Conservation (phyloP, 2,113 vertebrate species). For the Pterocles gutturalis region DNA sequence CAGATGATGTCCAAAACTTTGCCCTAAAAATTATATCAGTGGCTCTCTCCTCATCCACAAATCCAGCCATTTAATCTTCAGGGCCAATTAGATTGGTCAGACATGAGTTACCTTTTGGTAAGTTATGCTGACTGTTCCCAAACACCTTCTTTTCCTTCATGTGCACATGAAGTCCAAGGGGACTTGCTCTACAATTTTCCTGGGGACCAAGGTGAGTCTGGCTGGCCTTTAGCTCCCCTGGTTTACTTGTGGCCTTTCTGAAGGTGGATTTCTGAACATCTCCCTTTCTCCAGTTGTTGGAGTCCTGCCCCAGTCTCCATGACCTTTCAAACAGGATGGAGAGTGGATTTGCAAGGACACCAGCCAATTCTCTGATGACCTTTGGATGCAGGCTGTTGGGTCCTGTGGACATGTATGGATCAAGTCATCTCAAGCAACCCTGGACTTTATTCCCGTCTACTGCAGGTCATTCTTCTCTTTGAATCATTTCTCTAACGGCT, state of each 20-base stretch:
- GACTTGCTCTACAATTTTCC: not conserved
- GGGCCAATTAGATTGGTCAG: not conserved
- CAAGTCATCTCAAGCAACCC: not conserved
- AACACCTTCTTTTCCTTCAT: not conserved
- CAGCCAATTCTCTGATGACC: not conserved
- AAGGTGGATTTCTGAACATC: not conserved
- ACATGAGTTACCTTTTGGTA: not conserved
- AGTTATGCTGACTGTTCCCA: not conserved
- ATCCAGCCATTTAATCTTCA: not conserved
- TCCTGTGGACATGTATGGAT: not conserved
- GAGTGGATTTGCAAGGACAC: not conserved
- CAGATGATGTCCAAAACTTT: not conserved
- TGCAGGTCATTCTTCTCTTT: not conserved
- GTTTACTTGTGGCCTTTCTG: not conserved
- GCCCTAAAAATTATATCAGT: rapidly evolving
- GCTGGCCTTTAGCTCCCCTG: not conserved
- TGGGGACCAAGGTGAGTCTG: not conserved
- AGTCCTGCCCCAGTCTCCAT: not conserved
- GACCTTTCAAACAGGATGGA: not conserved
- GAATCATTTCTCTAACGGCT: not conserved
- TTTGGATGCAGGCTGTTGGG: rapidly evolving
- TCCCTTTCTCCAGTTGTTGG: not conserved
- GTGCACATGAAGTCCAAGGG: not conserved
- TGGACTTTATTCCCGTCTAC: not conserved
- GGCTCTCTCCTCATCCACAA: not conserved